phyloP scores from a whole-genome alignment of 2,888 invertebrate genomes.

The Formica aserva region DNA sequence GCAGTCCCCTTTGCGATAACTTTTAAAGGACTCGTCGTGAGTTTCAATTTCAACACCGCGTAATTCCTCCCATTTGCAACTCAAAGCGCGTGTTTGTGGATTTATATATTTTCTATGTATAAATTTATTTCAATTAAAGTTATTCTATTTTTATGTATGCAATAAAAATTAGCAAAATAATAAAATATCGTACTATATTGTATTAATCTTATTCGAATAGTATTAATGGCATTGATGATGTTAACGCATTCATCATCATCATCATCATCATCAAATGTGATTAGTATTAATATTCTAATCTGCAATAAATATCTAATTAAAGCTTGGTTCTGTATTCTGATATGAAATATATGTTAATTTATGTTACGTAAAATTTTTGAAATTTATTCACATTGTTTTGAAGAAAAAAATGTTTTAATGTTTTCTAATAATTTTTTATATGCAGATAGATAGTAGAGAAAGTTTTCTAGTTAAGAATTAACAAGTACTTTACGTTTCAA shows the following conservation, averaged over 20 bases:
- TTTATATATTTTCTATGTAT: not conserved
- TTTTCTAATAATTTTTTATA: slow-evolving; percentile 8
- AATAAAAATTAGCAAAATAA: not conserved
- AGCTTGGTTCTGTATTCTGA: not conserved
- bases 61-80: slow-evolving; percentile 33
- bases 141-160: not conserved
- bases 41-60: slow-evolving; percentile 48
- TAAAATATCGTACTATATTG: not conserved
- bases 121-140: not conserved
- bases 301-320: not conserved
- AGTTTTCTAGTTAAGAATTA: not conserved
- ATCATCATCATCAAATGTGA: not conserved
- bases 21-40: slow-evolving; percentile 36
- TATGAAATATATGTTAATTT: not conserved
- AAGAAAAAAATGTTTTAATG: not conserved
- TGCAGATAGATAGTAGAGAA: not conserved
- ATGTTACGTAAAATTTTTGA: not conserved
- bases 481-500: not conserved
- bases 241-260: not conserved
- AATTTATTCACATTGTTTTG: not conserved
- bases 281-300: not conserved
- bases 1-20: slow-evolving; percentile 71
- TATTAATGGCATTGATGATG: not conserved
- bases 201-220: not conserved
- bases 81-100: not conserved